These are phyloP conservation scores for Cephalopholis sonnerati DNA, from an alignment of 2,113 vertebrate genomes.

Conservation along the genomic window DNA sequence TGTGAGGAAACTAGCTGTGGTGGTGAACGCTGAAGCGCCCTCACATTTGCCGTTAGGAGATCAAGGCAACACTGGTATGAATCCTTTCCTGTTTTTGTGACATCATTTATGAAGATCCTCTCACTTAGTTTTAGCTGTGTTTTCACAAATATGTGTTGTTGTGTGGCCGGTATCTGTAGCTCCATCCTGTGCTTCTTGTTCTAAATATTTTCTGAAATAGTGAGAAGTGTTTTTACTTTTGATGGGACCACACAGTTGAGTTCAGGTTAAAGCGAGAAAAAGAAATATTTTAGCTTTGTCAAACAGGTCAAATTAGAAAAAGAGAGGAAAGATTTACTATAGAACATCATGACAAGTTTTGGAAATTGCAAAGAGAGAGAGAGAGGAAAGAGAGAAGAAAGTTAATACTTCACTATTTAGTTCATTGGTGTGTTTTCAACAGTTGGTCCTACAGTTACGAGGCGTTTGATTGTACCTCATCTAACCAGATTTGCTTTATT, in stretches of 20 bases:
- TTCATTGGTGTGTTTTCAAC: neutral
- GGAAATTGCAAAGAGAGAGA: too few relatives aligned
- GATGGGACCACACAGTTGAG: neutral
- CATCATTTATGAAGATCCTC: neutral
- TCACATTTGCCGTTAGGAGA: neutral
- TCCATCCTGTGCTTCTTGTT: neutral
- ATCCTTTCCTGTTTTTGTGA: neutral
- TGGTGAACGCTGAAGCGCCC: conserved; percentile 36
- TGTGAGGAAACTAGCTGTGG: conserved; percentile 83
- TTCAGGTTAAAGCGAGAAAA: neutral
- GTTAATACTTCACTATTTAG: too few relatives aligned
- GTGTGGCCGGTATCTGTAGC: neutral
- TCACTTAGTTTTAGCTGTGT: neutral
- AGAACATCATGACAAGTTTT: too few relatives aligned
- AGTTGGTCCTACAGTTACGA: too few relatives aligned
- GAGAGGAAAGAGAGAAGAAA: neutral
- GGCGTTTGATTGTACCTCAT: neutral
- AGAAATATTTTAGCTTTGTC: neutral
- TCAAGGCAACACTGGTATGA: conserved; percentile 50
- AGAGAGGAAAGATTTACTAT: neutral
- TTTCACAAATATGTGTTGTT: neutral
- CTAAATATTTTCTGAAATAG: neutral
- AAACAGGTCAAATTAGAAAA: neutral
- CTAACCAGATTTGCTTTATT: neutral
- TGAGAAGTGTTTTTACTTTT: neutral